Evolutionary conservation across 2,797 vertebrate genomes (phyloP).

Genomic region (Myripristis murdjan): DNA sequence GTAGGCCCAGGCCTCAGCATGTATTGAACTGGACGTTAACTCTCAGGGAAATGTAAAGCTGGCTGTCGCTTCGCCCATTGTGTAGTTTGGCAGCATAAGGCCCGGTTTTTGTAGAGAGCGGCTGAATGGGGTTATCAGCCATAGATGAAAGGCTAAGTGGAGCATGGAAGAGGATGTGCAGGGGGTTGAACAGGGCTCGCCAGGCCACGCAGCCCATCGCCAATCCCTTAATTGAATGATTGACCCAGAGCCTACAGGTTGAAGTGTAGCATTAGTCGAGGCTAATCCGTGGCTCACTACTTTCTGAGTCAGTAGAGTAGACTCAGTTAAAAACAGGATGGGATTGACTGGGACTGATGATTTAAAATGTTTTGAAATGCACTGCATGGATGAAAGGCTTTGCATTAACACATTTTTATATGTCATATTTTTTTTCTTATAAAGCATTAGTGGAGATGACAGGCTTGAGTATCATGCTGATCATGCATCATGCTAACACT

Average conservation of each 20-base stretch:
- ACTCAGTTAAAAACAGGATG: background rate
- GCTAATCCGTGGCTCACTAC: constrained; percentile 39
- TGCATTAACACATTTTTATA: background rate
- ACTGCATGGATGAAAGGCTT: background rate
- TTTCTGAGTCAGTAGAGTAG: background rate
- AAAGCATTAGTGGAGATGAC: no score
- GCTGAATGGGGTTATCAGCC: background rate
- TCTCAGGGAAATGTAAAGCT: background rate
- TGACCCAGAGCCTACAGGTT: constrained; percentile 26
- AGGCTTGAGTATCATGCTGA: no score
- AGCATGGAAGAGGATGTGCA: constrained; percentile 19
- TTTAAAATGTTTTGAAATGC: background rate
- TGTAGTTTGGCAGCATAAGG: background rate
- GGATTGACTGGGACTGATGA: background rate
- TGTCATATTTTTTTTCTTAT: no score
- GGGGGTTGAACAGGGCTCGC: constrained; percentile 15
- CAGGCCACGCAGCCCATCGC: constrained; percentile 17
- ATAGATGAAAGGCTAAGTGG: constrained; percentile 5
- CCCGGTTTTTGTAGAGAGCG: background rate
- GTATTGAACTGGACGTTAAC: background rate
- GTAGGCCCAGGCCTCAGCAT: no score
- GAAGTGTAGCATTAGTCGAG: background rate
- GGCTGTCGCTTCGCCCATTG: background rate
- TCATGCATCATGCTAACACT: no score
- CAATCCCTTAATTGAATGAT: constrained; percentile 73